Conservation (phyloP, 2,113 vertebrate genomes). For the Deroptyus accipitrinus region DNA sequence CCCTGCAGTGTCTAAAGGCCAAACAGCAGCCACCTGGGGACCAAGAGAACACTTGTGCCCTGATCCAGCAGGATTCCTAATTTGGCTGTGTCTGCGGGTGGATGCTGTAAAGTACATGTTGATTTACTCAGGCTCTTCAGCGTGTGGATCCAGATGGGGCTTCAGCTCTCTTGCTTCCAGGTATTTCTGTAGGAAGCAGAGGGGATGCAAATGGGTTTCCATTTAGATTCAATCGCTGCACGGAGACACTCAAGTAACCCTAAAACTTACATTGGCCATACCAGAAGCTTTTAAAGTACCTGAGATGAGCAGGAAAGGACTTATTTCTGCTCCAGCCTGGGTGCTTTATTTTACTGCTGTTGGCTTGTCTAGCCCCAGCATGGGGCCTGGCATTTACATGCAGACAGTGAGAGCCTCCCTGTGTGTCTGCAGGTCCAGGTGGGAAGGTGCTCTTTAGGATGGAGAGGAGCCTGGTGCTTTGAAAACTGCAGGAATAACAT, state of each 20-base stretch:
- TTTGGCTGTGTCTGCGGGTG: background rate
- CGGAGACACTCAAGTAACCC: background rate
- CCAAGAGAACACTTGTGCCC: background rate
- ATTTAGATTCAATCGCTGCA: background rate
- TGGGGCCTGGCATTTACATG: background rate
- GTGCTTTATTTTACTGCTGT: background rate
- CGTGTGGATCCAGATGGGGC: background rate
- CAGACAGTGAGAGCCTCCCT: background rate
- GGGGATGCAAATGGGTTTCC: background rate
- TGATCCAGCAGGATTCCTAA: background rate
- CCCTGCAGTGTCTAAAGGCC: background rate
- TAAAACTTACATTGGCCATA: background rate
- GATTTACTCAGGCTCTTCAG: background rate
- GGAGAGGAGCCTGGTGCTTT: background rate
- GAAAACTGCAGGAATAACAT: background rate
- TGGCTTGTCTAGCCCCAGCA: background rate
- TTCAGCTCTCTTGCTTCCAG: background rate
- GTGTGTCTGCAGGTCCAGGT: background rate
- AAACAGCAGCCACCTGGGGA: background rate
- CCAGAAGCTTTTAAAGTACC: conserved; percentile 1
- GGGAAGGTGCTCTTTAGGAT: background rate
- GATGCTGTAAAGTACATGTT: background rate
- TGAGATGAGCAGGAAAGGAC: background rate
- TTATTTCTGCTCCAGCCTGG: background rate
- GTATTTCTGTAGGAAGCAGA: background rate